Conservation (phyloP, 2,113 vertebrate species). For the Holacanthus passer region DNA sequence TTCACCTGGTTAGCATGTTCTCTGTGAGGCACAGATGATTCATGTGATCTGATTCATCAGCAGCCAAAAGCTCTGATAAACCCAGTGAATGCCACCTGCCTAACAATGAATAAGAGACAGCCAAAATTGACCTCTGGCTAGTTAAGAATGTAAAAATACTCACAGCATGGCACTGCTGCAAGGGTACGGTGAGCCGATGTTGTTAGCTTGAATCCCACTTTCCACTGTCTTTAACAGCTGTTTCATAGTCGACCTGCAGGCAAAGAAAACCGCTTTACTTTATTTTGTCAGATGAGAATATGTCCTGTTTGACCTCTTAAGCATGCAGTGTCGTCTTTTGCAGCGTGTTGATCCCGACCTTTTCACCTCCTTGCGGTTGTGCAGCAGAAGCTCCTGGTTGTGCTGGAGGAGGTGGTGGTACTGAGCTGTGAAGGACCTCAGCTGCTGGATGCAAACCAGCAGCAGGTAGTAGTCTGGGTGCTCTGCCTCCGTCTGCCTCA, state of each 20-base stretch:
- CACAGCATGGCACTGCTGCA: slow-evolving; percentile 70
- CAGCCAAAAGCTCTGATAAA: not conserved
- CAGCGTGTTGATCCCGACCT: slow-evolving; percentile 82
- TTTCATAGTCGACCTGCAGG: slow-evolving; percentile 89
- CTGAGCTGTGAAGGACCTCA: slow-evolving; percentile 92
- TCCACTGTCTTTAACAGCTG: slow-evolving; percentile 90
- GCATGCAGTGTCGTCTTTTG: not conserved
- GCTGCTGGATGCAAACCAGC: slow-evolving; percentile 94
- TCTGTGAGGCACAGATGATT: slow-evolving; percentile 65
- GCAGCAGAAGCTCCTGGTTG: slow-evolving; percentile 94
- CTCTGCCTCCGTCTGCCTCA: slow-evolving; percentile 94
- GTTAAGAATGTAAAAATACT: slow-evolving; percentile 49
- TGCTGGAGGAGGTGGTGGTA: slow-evolving; percentile 93
- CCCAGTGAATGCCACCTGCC: not conserved
- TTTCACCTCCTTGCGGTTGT: slow-evolving; percentile 92
- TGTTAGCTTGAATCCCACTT: slow-evolving; percentile 87
- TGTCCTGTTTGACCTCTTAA: not conserved
- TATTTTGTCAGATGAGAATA: not conserved
- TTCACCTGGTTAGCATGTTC: slow-evolving; percentile 87
- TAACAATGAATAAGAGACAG: not conserved
- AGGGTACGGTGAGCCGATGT: slow-evolving; percentile 76
- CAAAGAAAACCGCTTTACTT: not conserved
- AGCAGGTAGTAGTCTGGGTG: slow-evolving; percentile 97
- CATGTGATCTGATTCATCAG: not conserved
- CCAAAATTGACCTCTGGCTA: no score